Evolutionary conservation across 2,888 invertebrate species (phyloP), one percentile per base, ranked within the genome.

Genomic region (Hipparchia sbordonii): DNA sequence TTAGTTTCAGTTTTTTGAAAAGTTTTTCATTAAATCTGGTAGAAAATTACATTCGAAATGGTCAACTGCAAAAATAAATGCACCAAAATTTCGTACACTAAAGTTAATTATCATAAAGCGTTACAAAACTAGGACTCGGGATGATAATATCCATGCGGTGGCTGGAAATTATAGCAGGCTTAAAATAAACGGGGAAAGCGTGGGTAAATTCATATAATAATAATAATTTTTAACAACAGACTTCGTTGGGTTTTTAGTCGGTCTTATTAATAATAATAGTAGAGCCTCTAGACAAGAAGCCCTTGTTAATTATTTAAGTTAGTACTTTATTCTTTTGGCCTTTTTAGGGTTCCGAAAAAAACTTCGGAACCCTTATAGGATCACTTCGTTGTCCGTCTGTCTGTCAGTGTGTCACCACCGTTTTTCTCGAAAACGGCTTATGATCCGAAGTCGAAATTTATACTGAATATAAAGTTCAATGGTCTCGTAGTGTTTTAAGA

Each of bases 121-220:
- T 57, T 48, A 63, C 61, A 48, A 56, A 70, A 51, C 70, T 70
- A 73, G 54, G 10, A 48, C 59, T 61, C 56, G 66, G 48, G 62
- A 70, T 67, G 70, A 67, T 73, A 73, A 73, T 56, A 73, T 70
- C 60, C 66, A 33, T 12, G 61, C 66, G 61, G 66, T 66, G 61
- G 70, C n/a, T 56, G 54, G 46, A 71, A 71, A 65, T 71, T 71
- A 71, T 65, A 9, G 56, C 63, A 23, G 48, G 67, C 65, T 71
- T 71, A 57, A 65, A 57, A 63, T 59, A 65, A 71, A 71, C 67
- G 67, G 39, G 56, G 70, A 48, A 59, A 65, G n/a, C 65, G 71
- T 33, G 71, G 59, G 39, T 60, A 65, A 71, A 65, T 71, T 65
- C 56, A 51, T 65, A 72, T 73, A 51, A 68, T 68, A 48, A 68